Evolutionary conservation across 2,888 invertebrate species (phyloP).

Genomic region (Cerastis rubricosa): DNA sequence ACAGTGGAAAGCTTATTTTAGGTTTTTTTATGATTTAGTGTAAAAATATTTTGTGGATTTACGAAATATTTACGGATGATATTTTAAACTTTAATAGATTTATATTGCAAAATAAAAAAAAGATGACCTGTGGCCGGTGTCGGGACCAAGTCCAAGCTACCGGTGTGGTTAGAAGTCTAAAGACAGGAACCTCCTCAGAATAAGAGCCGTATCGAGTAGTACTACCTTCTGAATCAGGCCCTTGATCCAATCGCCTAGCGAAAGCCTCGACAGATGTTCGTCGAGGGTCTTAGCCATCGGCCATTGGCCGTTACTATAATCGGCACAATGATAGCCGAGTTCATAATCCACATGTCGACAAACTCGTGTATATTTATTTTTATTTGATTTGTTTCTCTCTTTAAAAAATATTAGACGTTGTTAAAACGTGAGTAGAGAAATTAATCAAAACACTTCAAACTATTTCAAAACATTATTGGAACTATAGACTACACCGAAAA

Average conservation of each 20-base stretch:
- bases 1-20: neutral
- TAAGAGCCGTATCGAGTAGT: neutral
- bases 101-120: no score
- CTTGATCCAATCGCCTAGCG: neutral
- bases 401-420: no score
- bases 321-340: neutral
- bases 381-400: no score
- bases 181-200: neutral
- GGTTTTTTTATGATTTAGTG: neutral
- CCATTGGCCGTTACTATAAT: neutral
- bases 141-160: neutral
- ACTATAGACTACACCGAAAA: constrained; percentile 15
- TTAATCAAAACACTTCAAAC: neutral
- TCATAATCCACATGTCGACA: no score
- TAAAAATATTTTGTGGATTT: neutral
- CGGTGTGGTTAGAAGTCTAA: neutral
- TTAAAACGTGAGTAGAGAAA: neutral
- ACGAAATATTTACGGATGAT: neutral
- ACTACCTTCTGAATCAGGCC: neutral
- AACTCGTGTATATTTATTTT: no score
- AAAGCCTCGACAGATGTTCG: neutral
- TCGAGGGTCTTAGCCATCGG: neutral
- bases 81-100: no score
- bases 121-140: no score
- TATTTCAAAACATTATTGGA: constrained; percentile 10